phyloP scores from a whole-genome alignment of 2,797 vertebrate genomes.

The Eleutherodactylus coqui region DNA sequence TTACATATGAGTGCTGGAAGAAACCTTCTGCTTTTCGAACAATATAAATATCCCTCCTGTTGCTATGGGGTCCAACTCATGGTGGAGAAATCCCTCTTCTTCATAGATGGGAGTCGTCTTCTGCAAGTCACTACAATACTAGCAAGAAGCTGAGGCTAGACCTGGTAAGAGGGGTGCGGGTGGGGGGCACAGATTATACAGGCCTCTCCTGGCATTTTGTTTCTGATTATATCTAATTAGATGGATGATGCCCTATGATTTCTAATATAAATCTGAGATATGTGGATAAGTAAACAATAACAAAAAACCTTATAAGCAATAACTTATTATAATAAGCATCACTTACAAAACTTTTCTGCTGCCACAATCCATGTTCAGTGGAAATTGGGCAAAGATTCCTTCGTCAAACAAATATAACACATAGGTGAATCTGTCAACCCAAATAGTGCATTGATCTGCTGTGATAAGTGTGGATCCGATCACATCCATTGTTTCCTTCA shows the following conservation, averaged over 20 bases:
- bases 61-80: not conserved
- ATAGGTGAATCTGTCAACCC: conserved; percentile 45
- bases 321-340: not conserved
- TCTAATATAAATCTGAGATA: not conserved
- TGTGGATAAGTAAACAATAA: not conserved
- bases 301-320: not conserved
- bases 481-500: conserved; percentile 44
- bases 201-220: not conserved
- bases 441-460: no score
- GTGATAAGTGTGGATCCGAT: no score
- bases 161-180: not conserved
- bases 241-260: not conserved
- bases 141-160: not conserved
- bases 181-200: not conserved
- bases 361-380: conserved; percentile 55
- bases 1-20: no score
- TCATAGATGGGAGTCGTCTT: not conserved
- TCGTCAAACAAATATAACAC: conserved; percentile 64
- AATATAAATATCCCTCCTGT: no score
- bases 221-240: not conserved
- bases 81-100: not conserved
- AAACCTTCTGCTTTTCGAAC: no score
- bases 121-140: not conserved
- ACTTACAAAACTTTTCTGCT: conserved; percentile 67
- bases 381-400: conserved; percentile 61